phyloP scores from a whole-genome alignment of 2,113 vertebrate species.

The Nannobrachium achirus region DNA sequence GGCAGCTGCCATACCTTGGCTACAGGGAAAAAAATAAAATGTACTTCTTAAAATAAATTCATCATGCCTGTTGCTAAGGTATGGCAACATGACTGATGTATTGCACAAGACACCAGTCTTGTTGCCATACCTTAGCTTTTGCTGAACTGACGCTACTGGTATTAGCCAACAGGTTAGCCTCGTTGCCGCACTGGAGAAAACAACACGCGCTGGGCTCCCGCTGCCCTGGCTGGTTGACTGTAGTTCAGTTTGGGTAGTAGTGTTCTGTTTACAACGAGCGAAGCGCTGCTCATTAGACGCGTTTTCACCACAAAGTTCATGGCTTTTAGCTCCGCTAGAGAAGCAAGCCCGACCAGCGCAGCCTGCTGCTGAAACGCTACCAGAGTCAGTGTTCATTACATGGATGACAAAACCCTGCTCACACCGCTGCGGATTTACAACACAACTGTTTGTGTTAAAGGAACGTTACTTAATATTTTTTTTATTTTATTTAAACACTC shows the following conservation, averaged over 20 bases:
- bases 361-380: conserved; percentile 22
- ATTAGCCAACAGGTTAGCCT: no score
- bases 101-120: no score
- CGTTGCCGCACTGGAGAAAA: background rate
- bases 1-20: no score
- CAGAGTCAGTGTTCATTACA: conserved; percentile 35
- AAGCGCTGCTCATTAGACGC: conserved; percentile 18
- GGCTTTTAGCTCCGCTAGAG: conserved; percentile 42
- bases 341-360: conserved; percentile 31
- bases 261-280: background rate
- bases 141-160: no score
- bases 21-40: no score
- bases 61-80: no score
- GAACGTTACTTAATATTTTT: background rate
- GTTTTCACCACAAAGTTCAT: conserved; percentile 42
- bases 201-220: no score
- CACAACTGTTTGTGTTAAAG: background rate
- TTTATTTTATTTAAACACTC: background rate
- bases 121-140: no score
- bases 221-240: background rate
- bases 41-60: no score
- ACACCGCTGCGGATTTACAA: conserved; percentile 3
- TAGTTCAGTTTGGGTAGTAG: no score
- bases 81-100: no score
- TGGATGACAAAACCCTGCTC: conserved; percentile 20